Evolutionary conservation across 1,140 invertebrate genomes (phyloP), one percentile per base, ranked within the genome.

Genomic region (Acyrthosiphon pisum): DNA sequence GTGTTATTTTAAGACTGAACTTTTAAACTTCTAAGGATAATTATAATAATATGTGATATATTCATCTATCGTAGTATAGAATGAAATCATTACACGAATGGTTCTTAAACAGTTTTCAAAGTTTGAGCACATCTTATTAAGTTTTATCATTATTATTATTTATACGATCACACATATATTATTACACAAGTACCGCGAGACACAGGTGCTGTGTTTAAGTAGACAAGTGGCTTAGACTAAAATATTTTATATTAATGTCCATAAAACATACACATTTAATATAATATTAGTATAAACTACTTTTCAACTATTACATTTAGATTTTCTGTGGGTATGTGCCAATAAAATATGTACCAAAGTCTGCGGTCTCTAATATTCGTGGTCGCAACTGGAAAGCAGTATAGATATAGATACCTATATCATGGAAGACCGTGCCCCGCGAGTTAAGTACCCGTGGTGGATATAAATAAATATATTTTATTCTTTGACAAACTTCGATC

Each of bases 401-500:
- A 68, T 53, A n/a, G n/a, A n/a, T 20, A 11, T n/a, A n/a, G 9
- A 4, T n/a, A n/a, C n/a, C n/a, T n/a, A 68, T 68, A 68, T n/a
- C 30, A 4, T n/a, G 9, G 37, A 56, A 37, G 22, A 89, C n/a
- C n/a, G n/a, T n/a, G n/a, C n/a, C 7, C 11, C 20, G 1, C 46
- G 60, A 68, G 30, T 68, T 68, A n/a, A 68, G 60, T n/a, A 18
- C n/a, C 30, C 60, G 14, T n/a, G 60, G 11, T n/a, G n/a, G 20
- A 37, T 44, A 44, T n/a, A 44, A 44, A 44, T 41, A 56, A 76
- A 76, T 20, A 37, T 91, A 44, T 91, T 76, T 84, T 83, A 35
- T 92, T 93, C 14, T 56, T 44, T 53, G 91, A 93, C 91, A 46
- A 84, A 53, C 35, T 46, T 83, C 23, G 46, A 11, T 56, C 18